These are phyloP conservation scores for Xestia c-nigrum DNA, from an alignment of 2,888 invertebrate genomes.

Conservation along the genomic window DNA sequence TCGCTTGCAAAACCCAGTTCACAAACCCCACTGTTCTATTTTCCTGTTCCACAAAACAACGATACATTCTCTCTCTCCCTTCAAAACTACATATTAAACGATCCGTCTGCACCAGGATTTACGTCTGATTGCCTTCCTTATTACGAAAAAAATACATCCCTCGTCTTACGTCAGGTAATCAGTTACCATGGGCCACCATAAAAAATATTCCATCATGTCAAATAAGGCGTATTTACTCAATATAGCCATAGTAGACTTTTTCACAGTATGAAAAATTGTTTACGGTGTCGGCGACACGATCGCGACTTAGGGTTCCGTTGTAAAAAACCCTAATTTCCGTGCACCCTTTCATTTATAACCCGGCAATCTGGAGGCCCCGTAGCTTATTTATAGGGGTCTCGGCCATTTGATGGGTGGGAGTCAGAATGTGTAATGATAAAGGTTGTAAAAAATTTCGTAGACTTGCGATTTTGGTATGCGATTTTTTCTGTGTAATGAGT, in stretches of 20 bases:
- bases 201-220: conserved; percentile 82
- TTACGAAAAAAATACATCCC: conserved; percentile 67
- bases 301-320: conserved; percentile 81
- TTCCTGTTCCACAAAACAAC: conserved; percentile 19
- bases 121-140: conserved; percentile 66
- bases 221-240: conserved; percentile 79
- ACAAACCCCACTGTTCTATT: conserved; percentile 5
- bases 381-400: conserved; percentile 89
- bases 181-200: conserved; percentile 75
- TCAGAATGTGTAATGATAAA: conserved; percentile 89
- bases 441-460: conserved; percentile 80
- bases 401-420: conserved; percentile 87
- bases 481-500: background rate
- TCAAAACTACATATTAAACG: conserved; percentile 55
- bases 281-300: conserved; percentile 81
- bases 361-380: conserved; percentile 88
- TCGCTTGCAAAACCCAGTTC: conserved; percentile 12
- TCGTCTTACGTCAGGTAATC: conserved; percentile 72
- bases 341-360: conserved; percentile 90
- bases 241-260: conserved; percentile 79
- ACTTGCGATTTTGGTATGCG: conserved; percentile 67
- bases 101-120: conserved; percentile 59
- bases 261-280: conserved; percentile 88
- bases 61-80: conserved; percentile 30
- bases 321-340: conserved; percentile 90